phyloP scores from a whole-genome alignment of 2,888 invertebrate species.

The Petrophora chlorosata region DNA sequence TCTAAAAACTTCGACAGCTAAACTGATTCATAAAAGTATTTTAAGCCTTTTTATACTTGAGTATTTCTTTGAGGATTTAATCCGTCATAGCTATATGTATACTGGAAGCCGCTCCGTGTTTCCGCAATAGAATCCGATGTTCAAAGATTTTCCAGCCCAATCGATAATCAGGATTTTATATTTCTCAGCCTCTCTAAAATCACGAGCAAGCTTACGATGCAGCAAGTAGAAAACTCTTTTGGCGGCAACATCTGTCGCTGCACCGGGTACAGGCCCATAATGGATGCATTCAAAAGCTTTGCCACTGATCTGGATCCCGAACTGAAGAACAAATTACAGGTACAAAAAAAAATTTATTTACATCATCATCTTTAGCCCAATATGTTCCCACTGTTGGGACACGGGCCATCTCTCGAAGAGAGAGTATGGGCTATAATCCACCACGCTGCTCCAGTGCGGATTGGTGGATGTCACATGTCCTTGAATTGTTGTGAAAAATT shows the following conservation, averaged over 20 bases:
- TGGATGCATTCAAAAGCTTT: slow-evolving; percentile 91
- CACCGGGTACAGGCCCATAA: slow-evolving; percentile 91
- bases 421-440: no score
- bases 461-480: no score
- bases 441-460: no score
- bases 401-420: no score
- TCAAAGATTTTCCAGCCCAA: background rate
- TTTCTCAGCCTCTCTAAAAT: slow-evolving; percentile 68
- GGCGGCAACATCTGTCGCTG: slow-evolving; percentile 92
- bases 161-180: background rate
- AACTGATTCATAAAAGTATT: no score
- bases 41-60: no score
- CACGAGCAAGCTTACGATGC: slow-evolving; percentile 80
- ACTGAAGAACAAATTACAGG: slow-evolving; percentile 70
- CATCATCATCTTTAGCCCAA: background rate
- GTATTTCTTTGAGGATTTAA: no score
- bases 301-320: slow-evolving; percentile 84
- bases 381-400: no score
- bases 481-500: no score
- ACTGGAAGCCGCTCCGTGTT: no score
- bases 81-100: no score
- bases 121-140: background rate
- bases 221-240: slow-evolving; percentile 88
- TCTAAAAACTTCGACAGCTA: no score
- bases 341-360: slow-evolving; percentile 22